Conservation (phyloP, 2,888 invertebrate genomes). For the Aspidiotus rigidus region DNA sequence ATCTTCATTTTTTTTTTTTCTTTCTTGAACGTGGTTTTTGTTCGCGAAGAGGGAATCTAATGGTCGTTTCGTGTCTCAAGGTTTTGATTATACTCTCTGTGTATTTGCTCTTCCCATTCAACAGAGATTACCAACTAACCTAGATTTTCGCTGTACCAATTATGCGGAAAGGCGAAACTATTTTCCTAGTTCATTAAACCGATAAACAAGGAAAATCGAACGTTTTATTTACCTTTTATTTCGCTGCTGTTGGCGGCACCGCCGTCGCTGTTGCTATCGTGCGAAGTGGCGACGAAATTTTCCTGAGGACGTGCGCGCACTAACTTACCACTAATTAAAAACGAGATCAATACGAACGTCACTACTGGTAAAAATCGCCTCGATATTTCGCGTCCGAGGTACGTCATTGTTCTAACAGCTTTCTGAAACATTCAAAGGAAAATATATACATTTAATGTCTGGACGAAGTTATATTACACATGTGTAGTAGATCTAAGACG, state of each 20-base stretch:
- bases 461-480: background rate
- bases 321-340: conserved; percentile 27
- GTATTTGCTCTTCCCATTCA: no score
- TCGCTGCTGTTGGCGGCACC: conserved; percentile 6
- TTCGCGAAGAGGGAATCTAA: no score
- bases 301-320: conserved; percentile 30
- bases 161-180: background rate
- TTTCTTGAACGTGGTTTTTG: no score
- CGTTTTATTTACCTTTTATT: conserved; percentile 4
- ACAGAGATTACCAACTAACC: background rate
- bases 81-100: no score
- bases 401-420: conserved; percentile 33
- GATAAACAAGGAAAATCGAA: conserved; percentile 2
- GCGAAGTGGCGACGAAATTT: conserved; percentile 5
- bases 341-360: conserved; percentile 32
- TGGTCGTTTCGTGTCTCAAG: no score
- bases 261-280: conserved; percentile 3
- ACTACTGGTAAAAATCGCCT: conserved; percentile 31
- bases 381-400: conserved; percentile 19
- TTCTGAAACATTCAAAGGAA: conserved; percentile 22
- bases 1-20: background rate
- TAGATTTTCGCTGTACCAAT: conserved; percentile 1
- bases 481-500: background rate
- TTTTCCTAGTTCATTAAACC: conserved; percentile 4
- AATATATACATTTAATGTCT: background rate